Evolutionary conservation across 2,113 vertebrate species (phyloP), one percentile per base, ranked within the genome.

Genomic region (Caranx ignobilis): DNA sequence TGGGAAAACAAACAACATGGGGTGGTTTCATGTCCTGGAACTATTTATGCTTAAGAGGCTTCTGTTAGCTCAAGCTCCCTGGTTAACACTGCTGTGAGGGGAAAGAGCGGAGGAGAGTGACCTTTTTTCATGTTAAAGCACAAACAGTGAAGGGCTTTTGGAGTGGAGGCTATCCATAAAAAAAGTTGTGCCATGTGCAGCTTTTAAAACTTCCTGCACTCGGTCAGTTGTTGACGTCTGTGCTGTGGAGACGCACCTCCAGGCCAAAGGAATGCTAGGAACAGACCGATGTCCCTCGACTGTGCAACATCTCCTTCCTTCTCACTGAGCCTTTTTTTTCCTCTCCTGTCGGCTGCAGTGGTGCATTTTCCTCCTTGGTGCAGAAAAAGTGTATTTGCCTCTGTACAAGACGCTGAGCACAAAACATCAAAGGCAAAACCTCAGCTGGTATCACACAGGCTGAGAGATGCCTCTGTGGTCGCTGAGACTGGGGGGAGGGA

Each of bases 351-450:
- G 55, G 67, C 60, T 70, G 77, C 74, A 59, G 68, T 72, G 60
- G 50, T 83, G 71, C 16, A 63, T 75, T 82, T 64, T 61, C 56
- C 34, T 43, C 41, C 41, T 60, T 1, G 37, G 68, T 65, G 59
- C 50, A 56, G 66, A 15, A 15, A 75, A 43, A 57, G 21, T 73
- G 62, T 68, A 34, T 79, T 37, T 70, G 18, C 5, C 11, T 75
- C 59, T 79, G 47, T 18, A 47, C 55, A 77, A 84, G 43, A 75
- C 19, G 2, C 72, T 45, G 15, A 79, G 72, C 52, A 66, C 15
- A 80, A 75, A 72, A 87, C 66, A 83, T 90, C 69, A 90, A 89
- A 92, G 75, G 26, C 34, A 65, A 65, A 73, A n/a, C 11, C 77
- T 81, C 8, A 63, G 62, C 32, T 71, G 70, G 67, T 82, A 65